Evolutionary conservation across 2,113 vertebrate species (phyloP).

Genomic region (Alethe diademata): DNA sequence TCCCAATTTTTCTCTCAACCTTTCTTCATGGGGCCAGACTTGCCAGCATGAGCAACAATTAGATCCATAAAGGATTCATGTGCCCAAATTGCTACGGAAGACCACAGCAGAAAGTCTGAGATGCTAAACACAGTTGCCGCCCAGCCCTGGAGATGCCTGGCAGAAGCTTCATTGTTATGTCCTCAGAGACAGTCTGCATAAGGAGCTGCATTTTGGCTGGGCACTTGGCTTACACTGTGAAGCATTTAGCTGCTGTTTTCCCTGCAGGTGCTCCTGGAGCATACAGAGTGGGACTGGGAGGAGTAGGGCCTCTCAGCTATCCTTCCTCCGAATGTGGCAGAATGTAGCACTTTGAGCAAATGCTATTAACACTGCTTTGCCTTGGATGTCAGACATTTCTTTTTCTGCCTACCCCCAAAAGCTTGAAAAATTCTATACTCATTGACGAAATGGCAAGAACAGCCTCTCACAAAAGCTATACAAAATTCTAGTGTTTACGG

Average conservation of each 20-base stretch:
- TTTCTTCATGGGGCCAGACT: not conserved
- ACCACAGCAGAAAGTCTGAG: not conserved
- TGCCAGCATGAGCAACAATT: not conserved
- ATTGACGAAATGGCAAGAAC: not conserved
- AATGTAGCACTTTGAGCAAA: not conserved
- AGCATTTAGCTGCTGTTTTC: not conserved
- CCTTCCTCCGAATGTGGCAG: not conserved
- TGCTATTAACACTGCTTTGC: not conserved
- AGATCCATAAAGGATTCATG: not conserved
- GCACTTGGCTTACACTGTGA: not conserved
- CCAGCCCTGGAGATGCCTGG: not conserved
- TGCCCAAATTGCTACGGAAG: not conserved
- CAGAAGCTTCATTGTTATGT: not conserved
- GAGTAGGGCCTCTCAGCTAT: not conserved
- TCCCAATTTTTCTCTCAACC: not conserved
- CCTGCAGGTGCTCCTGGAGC: not conserved
- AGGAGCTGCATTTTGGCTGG: not conserved
- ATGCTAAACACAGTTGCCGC: not conserved
- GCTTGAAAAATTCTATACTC: not conserved
- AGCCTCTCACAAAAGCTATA: not conserved
- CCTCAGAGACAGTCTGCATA: not conserved
- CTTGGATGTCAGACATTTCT: not conserved
- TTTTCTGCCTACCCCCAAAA: not conserved
- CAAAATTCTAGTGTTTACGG: not conserved
- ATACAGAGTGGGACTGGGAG: not conserved